These are phyloP conservation scores for Anoplius nigerrimus DNA, from an alignment of 2,888 invertebrate species.

Conservation along the genomic window DNA sequence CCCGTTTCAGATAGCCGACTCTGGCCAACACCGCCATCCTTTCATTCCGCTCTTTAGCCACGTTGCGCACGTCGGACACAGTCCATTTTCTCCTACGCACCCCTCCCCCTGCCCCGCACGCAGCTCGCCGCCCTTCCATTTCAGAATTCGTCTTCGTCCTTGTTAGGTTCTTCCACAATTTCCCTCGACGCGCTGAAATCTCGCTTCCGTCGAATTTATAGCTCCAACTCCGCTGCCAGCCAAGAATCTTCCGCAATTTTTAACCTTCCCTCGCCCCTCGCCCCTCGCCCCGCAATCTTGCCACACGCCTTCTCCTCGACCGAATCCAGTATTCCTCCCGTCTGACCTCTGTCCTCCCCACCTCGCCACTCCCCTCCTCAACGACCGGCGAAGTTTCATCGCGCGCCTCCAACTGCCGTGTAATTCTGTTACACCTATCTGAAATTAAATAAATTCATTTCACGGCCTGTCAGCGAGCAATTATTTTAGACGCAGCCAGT, in stretches of 20 bases:
- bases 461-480: slow-evolving; percentile 75
- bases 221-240: too few relatives aligned
- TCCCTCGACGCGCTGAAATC: too few relatives aligned
- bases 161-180: neutral
- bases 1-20: too few relatives aligned
- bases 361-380: slow-evolving; percentile 25
- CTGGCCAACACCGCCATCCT: too few relatives aligned
- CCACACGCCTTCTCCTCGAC: slow-evolving; percentile 3
- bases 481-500: slow-evolving; percentile 72
- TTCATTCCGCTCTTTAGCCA: too few relatives aligned
- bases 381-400: slow-evolving; percentile 63
- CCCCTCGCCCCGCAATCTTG: too few relatives aligned
- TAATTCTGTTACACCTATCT: slow-evolving; percentile 74
- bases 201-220: too few relatives aligned
- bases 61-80: too few relatives aligned
- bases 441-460: slow-evolving; percentile 76
- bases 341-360: slow-evolving; percentile 1
- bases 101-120: neutral
- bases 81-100: neutral
- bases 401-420: slow-evolving; percentile 73
- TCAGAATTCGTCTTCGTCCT: too few relatives aligned
- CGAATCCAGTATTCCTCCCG: neutral
- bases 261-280: neutral
- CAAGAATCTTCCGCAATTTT: neutral
- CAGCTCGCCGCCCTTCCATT: too few relatives aligned